phyloP scores from a whole-genome alignment of 2,113 vertebrate genomes.

The Heterotis niloticus region DNA sequence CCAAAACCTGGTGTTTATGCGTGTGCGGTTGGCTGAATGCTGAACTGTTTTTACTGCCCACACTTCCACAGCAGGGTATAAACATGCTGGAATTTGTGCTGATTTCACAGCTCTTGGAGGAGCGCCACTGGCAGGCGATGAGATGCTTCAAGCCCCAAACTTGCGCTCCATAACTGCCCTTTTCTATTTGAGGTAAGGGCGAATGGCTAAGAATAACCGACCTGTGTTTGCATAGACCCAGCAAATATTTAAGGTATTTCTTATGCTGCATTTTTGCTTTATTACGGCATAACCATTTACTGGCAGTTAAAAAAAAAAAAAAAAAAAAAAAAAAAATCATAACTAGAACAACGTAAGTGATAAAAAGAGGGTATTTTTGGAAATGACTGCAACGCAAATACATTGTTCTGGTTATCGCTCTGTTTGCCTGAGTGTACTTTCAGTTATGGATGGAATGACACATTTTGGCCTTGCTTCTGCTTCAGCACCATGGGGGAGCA shows the following conservation, averaged over 20 bases:
- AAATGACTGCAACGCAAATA: constrained; percentile 24
- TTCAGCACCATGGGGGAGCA: background rate
- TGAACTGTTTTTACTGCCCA: constrained; percentile 16
- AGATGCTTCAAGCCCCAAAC: constrained; percentile 20
- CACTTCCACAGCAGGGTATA: constrained; percentile 22
- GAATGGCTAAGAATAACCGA: constrained; percentile 32
- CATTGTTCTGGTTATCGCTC: background rate
- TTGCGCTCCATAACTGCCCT: constrained; percentile 21
- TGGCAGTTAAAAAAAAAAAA: constrained; percentile 24
- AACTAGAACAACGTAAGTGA: constrained; percentile 20
- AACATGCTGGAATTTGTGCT: constrained; percentile 33
- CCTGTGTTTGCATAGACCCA: constrained; percentile 36
- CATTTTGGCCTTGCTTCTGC: background rate
- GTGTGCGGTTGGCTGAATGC: background rate
- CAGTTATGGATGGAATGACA: background rate
- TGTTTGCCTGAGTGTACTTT: background rate
- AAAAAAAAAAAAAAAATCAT: constrained; percentile 28
- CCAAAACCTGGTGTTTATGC: background rate
- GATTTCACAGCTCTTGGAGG: constrained; percentile 35
- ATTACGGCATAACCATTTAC: constrained; percentile 35
- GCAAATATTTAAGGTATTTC: constrained; percentile 42
- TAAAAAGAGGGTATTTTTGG: constrained; percentile 33
- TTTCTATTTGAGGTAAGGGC: constrained; percentile 41
- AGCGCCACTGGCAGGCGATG: constrained; percentile 2
- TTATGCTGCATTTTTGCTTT: constrained; percentile 34